These are phyloP conservation scores for Nannobrachium achirus DNA, from an alignment of 2,113 vertebrate genomes.

Conservation along the genomic window DNA sequence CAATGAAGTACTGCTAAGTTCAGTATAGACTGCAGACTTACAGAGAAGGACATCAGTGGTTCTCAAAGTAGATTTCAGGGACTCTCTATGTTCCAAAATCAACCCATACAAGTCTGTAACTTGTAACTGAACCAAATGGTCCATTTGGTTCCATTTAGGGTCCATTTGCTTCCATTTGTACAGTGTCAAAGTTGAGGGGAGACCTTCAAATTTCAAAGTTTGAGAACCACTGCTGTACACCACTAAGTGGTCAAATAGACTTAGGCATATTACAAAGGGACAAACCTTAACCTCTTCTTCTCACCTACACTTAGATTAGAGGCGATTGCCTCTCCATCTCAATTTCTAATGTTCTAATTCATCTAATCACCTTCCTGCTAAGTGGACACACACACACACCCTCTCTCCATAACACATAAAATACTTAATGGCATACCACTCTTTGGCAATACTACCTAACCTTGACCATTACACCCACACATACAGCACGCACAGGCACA, in stretches of 20 bases:
- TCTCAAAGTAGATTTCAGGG: too few species aligned
- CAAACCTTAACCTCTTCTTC: constrained; percentile 14
- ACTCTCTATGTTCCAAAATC: too few species aligned
- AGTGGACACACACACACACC: constrained; percentile 20
- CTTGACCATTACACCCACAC: constrained; percentile 67
- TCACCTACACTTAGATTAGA: constrained; percentile 60
- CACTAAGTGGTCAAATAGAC: not conserved
- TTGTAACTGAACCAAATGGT: too few species aligned
- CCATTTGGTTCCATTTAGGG: too few species aligned
- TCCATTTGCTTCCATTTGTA: too few species aligned
- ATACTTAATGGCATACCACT: constrained; percentile 67
- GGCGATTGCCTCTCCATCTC: constrained; percentile 59
- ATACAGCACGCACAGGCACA: constrained; percentile 7
- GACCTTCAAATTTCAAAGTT: too few species aligned
- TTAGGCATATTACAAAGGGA: not conserved
- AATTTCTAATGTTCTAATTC: constrained; percentile 71
- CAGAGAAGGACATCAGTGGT: too few species aligned
- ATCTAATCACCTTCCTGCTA: constrained; percentile 70
- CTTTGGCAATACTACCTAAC: constrained; percentile 75
- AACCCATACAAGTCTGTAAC: too few species aligned
- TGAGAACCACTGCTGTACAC: too few species aligned
- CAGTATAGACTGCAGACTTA: too few species aligned
- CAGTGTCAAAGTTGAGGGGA: too few species aligned
- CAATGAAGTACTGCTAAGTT: too few species aligned
- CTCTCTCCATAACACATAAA: constrained; percentile 56